Evolutionary conservation across 2,888 invertebrate species (phyloP).

Genomic region (Ceriagrion tenellum): DNA sequence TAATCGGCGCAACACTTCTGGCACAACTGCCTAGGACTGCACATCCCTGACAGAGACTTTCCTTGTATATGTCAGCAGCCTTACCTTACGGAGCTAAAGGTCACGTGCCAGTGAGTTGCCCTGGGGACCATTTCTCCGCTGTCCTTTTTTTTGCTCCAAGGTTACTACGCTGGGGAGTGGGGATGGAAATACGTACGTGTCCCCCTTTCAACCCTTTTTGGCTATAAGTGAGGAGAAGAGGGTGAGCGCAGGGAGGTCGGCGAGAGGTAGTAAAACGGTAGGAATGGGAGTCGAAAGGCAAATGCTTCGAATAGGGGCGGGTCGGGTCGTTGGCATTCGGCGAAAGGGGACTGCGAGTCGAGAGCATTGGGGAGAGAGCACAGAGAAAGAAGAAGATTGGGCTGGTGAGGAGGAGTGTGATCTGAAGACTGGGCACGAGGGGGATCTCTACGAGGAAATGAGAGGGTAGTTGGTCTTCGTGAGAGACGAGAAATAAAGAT

Average conservation of each 20-base stretch:
- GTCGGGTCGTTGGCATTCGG: neutral
- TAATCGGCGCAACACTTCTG: too few species aligned
- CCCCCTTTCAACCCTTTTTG: neutral
- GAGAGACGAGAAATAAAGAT: neutral
- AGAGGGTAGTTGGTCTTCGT: neutral
- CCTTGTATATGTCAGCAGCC: too few species aligned
- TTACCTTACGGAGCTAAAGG: too few species aligned
- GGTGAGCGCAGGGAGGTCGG: neutral
- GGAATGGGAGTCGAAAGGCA: neutral
- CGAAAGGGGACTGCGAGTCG: neutral
- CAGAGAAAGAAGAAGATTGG: neutral
- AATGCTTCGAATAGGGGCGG: neutral
- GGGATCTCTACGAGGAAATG: too few species aligned
- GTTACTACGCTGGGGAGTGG: neutral
- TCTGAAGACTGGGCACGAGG: neutral
- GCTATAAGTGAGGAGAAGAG: neutral
- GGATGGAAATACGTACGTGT: too few species aligned
- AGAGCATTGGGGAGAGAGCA: neutral
- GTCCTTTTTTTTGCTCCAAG: too few species aligned
- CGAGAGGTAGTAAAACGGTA: neutral
- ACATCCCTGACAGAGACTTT: too few species aligned
- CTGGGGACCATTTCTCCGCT: too few species aligned
- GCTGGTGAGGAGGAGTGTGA: neutral
- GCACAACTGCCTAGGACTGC: too few species aligned
- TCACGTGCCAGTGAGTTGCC: too few species aligned